phyloP scores from a whole-genome alignment of 2,113 vertebrate species.

The Miniopterus natalensis region DNA sequence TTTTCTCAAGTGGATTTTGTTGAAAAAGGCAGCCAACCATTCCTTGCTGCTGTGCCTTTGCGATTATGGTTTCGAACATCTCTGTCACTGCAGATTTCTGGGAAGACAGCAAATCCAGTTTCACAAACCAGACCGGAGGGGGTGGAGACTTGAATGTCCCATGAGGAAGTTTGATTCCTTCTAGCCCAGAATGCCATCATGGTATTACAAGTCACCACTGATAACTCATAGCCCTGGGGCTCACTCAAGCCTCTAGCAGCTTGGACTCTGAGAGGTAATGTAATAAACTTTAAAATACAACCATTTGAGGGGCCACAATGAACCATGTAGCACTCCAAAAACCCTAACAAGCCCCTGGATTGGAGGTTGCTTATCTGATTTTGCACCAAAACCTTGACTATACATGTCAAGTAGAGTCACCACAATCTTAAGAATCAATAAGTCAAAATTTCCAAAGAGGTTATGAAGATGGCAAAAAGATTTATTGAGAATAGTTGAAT shows the following conservation, averaged over 20 bases:
- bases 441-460: background rate
- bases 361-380: background rate
- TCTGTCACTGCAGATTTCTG: background rate
- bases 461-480: background rate
- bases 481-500: background rate
- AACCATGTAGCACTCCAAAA: background rate
- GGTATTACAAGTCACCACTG: background rate
- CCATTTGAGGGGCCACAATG: background rate
- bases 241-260: background rate
- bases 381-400: background rate
- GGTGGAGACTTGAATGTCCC: background rate
- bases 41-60: background rate
- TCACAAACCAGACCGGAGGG: background rate
- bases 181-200: background rate
- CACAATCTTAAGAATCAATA: slow-evolving; percentile 21
- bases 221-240: background rate
- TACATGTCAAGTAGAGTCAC: background rate
- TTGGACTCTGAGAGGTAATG: background rate
- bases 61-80: background rate
- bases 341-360: background rate
- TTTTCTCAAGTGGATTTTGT: slow-evolving; percentile 29
- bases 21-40: background rate
- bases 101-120: background rate
- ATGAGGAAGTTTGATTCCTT: slow-evolving; percentile 2
- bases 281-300: background rate